These are phyloP conservation scores for western clawed frog (Xenopus tropicalis) DNA, from an alignment of 2,113 vertebrate species.

Conservation along the genomic window UCB_Xtro_10.0 CM004445.2:117626001-117626500, in stretches of 20 bases:
- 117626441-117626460: neutral
- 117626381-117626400: constrained; percentile 22
- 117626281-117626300: constrained; percentile 21
- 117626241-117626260: constrained; percentile 35
- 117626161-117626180: constrained; percentile 30
- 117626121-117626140: constrained; percentile 8
- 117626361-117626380: constrained; percentile 32
- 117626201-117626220: constrained; percentile 35
- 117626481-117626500: constrained; percentile 10
- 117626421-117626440: constrained; percentile 9
- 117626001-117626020: constrained; percentile 85
- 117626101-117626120: constrained; percentile 12
- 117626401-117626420: constrained; percentile 7
- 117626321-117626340: constrained; percentile 15
- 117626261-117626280: constrained; percentile 33
- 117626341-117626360: constrained; percentile 33
- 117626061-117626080: constrained; percentile 75
- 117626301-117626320: constrained; percentile 28
- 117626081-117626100: constrained; percentile 59
- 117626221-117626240: constrained; percentile 18
- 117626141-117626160: constrained; percentile 8
- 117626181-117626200: constrained; percentile 35
- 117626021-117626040: constrained; percentile 80
- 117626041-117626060: constrained; percentile 68
- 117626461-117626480: neutral